Base-by-base conservation (phyloP, 2,797 vertebrate species). In the Siniperca obscura region DNA sequence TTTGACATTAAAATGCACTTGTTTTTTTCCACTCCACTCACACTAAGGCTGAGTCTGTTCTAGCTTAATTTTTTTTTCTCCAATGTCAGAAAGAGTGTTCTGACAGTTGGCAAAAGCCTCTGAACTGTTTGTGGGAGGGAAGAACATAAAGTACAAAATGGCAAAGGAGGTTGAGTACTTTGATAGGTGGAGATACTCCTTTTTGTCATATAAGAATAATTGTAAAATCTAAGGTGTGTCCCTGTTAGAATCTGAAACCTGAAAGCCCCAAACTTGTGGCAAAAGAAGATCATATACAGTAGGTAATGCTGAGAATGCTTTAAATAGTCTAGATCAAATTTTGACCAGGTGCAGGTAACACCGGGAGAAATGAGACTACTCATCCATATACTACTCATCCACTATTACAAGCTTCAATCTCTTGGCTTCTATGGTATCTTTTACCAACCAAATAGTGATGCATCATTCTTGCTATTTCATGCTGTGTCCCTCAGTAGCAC, bases 71-170 rank as follows among this genome's bases (percentile, higher is more conserved):
- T 62, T 36, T 46, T 44, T 67, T 62, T 34, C 30, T 22, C 17
- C 59, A 56, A 1, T 59, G 19, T 38, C 8, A 57, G 17, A 68
- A 69, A 53, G 16, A 46, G 38, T 55, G 34, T 30, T 66, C 42
- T 42, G 60, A 65, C 50, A 53, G 60, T 65, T 50, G 7, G 21
- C 9, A 50, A 38, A 66, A 25, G 38, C 1, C 1, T 50, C 65
- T 38, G 42, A 19, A 59, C 42, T 25, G 8, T 71, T 64, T 27
- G 21, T 65, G 7, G n/a, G 6, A 44, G 5, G 17, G 6, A 44
- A 53, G 53, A 68, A 80, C n/a, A 60, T 36, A 4, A 61, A 13
- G 25, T 66, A 52, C 25, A 60, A 71, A 65, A 71, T 25, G 14
- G 19, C 22, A 44, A 3, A 52, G 19, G 9, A 52, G 5, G 64